Percentiles rank a stretch among this genome's conserved stretches.
These are phyloP conservation scores for Reticulitermes speratus DNA, from an alignment of 1,140 invertebrate genomes.

Conservation along the genomic window DNA sequence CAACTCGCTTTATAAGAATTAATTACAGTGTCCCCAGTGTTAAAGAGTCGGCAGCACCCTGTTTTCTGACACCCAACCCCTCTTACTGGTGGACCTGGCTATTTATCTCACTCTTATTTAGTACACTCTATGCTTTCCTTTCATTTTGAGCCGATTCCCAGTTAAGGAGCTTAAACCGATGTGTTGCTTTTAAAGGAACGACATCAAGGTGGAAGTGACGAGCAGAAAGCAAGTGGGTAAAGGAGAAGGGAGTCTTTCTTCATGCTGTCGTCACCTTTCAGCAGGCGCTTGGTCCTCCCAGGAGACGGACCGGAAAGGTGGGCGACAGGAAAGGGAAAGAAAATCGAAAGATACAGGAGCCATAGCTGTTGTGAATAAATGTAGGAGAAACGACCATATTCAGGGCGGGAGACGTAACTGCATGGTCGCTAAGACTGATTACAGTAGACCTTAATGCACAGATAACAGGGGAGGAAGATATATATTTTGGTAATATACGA, in stretches of 20 bases:
- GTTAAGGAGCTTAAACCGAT: neutral
- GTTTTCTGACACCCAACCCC: neutral
- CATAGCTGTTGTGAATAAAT: neutral
- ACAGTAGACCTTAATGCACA: too few relatives aligned
- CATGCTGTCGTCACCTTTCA: neutral
- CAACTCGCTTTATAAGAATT: neutral
- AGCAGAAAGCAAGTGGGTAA: too few relatives aligned
- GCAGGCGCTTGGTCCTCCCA: neutral
- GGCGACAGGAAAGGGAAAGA: neutral
- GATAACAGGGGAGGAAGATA: too few relatives aligned
- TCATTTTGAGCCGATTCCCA: neutral
- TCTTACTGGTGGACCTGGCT: neutral
- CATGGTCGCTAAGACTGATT: too few relatives aligned
- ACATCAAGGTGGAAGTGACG: too few relatives aligned
- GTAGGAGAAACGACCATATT: neutral
- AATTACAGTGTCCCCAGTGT: neutral
- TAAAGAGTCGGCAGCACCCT: neutral
- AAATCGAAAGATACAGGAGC: conserved; percentile 5
- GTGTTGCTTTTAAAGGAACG: too few relatives aligned
- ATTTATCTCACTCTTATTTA: neutral
- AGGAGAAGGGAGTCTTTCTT: neutral
- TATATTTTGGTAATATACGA: too few relatives aligned
- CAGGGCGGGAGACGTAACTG: too few relatives aligned
- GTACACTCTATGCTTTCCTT: neutral
- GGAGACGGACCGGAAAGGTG: neutral